A percentile compares a stretch with the other conserved stretches of the same genome.
Conservation (phyloP, 2,888 invertebrate genomes). For the Drosophila diplacantha region DNA sequence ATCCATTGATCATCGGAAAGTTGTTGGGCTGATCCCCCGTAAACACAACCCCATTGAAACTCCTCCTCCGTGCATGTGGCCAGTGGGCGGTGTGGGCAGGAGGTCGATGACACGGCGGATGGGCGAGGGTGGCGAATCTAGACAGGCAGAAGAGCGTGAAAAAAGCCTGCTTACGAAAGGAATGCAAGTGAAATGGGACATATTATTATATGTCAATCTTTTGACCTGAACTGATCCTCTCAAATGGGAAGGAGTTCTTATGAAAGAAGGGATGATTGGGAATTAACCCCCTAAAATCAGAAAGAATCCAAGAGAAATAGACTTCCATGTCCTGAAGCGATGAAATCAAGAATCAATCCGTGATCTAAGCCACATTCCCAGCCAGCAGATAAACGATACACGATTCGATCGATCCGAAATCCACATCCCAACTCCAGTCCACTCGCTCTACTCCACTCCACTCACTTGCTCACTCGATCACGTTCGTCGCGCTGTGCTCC, state of each 20-base stretch:
- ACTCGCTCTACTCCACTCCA: constrained; percentile 47
- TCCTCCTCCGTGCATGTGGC: constrained; percentile 35
- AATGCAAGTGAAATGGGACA: background rate
- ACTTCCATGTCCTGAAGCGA: background rate
- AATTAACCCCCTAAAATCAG: too few relatives aligned
- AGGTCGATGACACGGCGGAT: constrained; percentile 29
- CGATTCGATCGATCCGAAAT: constrained; percentile 20
- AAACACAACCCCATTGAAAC: constrained; percentile 34
- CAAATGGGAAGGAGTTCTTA: background rate
- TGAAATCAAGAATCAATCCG: background rate
- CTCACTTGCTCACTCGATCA: constrained; percentile 64
- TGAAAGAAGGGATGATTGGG: background rate
- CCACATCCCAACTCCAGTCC: constrained; percentile 36
- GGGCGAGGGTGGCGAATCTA: constrained; percentile 2
- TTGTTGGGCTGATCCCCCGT: constrained; percentile 37
- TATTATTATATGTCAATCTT: background rate
- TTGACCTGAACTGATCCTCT: background rate
- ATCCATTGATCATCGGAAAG: constrained; percentile 41
- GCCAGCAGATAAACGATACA: constrained; percentile 15
- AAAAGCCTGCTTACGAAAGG: background rate
- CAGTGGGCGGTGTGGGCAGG: constrained; percentile 37
- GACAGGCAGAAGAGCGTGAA: constrained; percentile 17
- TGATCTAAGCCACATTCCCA: constrained; percentile 6
- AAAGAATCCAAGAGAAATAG: background rate
- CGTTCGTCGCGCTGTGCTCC: constrained; percentile 75